Evolutionary conservation across 2,888 invertebrate species (phyloP), one percentile per base, ranked within the genome.

Genomic region (Chironomus riparius): DNA sequence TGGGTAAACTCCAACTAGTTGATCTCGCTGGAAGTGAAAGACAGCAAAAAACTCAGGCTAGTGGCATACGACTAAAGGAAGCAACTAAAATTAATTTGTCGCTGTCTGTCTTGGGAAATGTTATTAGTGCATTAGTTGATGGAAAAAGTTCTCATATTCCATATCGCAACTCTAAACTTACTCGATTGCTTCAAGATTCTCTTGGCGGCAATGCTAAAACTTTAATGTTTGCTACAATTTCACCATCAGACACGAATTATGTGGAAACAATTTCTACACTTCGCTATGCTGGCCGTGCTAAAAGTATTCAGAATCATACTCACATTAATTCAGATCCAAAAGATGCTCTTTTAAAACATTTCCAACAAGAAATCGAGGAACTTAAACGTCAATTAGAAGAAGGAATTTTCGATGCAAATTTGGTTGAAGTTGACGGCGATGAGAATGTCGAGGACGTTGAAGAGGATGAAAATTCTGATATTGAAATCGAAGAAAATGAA

Each of bases 1-100:
- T 95, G 88, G 99, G 99, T 74, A 98, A 98, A 85, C 87, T 99
- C 76, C 97, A 99, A 86, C 88, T 99, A 71, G 98, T 99, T 0
- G 98, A 99, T 85, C 87, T 99, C 81, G 98, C 98, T 77, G 94
- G 99, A 72, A 98, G 98, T 0, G 99, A 99, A 83, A 88, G 99
- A 28, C 97, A 98, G 82, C 94, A 94, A 81, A 97, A 98, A 85
- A 98, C 98, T 0, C 97, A 97, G 80, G 95, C 98, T 0, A 91
- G 92, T 47, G 96, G 98, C 38, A 91, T 95, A 78, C 88, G 98
- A 0, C 86, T 98, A 75, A 94, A 97, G 81, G 98, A 99, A 85
- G 98, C 98, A 0, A 96, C 97, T 0, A 98, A 98, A 85, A 99
- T 99, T 79, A 98, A 98, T 87, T 88, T 98, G 78, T 98, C 98